These are phyloP conservation scores for Calcarius lapponicus DNA, from an alignment of 2,797 vertebrate species.

Conservation along the genomic window DNA sequence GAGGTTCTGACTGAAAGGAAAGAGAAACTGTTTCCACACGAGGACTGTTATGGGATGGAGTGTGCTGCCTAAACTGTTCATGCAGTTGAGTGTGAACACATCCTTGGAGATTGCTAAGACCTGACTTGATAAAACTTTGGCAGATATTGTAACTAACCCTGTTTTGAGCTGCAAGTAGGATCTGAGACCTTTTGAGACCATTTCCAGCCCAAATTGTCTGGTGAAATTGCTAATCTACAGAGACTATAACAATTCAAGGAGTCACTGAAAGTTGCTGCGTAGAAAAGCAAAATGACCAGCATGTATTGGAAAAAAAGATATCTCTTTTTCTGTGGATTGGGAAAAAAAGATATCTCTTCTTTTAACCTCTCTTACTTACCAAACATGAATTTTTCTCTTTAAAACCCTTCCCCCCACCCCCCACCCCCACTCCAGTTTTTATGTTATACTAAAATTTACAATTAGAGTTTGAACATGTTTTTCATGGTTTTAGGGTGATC, in stretches of 20 bases:
- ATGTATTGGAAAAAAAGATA: background rate
- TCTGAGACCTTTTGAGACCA: background rate
- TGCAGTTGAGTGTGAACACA: background rate
- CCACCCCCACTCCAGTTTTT: fast-evolving
- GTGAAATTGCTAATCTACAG: background rate
- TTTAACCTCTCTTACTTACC: background rate
- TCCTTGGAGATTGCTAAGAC: background rate
- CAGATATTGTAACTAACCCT: background rate
- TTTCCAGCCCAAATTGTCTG: background rate
- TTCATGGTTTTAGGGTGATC: background rate
- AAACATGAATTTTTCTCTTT: background rate
- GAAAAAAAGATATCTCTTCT: background rate
- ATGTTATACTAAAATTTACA: background rate
- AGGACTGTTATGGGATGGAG: background rate
- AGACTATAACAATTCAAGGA: background rate
- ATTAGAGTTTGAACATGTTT: background rate
- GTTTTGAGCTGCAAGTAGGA: background rate
- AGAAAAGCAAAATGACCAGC: background rate
- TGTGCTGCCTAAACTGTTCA: background rate
- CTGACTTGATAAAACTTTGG: background rate
- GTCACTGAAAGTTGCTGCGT: background rate
- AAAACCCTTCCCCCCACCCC: fast-evolving
- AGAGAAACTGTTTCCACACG: background rate
- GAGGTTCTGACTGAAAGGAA: background rate
- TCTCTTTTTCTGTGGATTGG: background rate